These are phyloP conservation scores for Lordiphosa collinella DNA, from an alignment of 1,140 invertebrate genomes.

Conservation along the genomic window DNA sequence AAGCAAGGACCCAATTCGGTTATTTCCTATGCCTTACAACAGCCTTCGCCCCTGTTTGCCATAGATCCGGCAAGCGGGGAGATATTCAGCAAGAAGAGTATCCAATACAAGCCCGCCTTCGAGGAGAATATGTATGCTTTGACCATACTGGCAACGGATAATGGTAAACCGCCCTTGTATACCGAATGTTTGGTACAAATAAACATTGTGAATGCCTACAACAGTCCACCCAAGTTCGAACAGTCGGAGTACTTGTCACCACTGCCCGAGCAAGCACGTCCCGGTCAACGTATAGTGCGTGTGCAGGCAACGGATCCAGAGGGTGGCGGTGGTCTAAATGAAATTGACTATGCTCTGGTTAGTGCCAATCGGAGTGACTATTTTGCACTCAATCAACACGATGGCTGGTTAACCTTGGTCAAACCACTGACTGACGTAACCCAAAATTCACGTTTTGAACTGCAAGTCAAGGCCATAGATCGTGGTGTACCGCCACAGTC, in stretches of 20 bases:
- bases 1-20: constrained; percentile 96
- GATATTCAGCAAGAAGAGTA: constrained; percentile 90
- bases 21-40: constrained; percentile 93
- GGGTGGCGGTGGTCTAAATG: constrained; percentile 92
- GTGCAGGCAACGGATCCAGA: constrained; percentile 87
- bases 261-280: constrained; percentile 87
- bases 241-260: constrained; percentile 88
- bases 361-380: constrained; percentile 89
- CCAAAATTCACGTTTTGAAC: constrained; percentile 83
- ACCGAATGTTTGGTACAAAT: constrained; percentile 90
- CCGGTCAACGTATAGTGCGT: constrained; percentile 86
- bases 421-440: constrained; percentile 81
- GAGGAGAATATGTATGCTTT: constrained; percentile 93
- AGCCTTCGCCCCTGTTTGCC: constrained; percentile 93
- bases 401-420: constrained; percentile 89
- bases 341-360: constrained; percentile 89
- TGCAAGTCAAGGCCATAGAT: constrained; percentile 89
- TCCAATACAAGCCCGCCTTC: constrained; percentile 92
- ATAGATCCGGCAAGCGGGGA: constrained; percentile 94
- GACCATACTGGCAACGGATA: constrained; percentile 92
- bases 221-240: constrained; percentile 91
- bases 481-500: constrained; percentile 91
- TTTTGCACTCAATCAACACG: constrained; percentile 87
- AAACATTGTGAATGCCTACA: constrained; percentile 95
- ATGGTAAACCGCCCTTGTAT: constrained; percentile 94